Conservation (phyloP, 2,888 invertebrate species). For the Drosophila mercatorum region DNA sequence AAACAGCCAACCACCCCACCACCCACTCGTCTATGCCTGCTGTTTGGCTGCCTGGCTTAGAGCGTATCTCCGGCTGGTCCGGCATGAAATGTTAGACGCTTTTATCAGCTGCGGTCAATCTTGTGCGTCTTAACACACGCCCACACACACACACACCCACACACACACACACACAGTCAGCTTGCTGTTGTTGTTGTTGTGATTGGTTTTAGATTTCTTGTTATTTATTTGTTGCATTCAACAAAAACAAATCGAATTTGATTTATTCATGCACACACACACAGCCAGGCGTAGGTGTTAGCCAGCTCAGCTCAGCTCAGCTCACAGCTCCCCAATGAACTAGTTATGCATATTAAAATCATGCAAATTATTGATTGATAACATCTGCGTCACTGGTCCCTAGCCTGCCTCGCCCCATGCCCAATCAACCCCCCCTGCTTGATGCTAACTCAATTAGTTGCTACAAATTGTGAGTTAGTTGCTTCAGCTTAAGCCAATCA, state of each 20-base stretch:
- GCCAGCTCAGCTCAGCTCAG: neutral
- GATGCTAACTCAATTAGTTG: conserved; percentile 17
- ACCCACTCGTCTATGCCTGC: neutral
- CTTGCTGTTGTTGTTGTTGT: conserved; percentile 50
- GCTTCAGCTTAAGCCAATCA: neutral
- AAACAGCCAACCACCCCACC: neutral
- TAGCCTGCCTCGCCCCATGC: neutral
- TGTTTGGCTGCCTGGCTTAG: neutral
- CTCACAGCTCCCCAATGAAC: conserved; percentile 5
- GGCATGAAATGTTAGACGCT: conserved; percentile 60
- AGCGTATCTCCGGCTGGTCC: conserved; percentile 56
- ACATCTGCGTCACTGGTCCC: conserved; percentile 7
- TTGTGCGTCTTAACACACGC: conserved; percentile 25
- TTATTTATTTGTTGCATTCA: conserved; percentile 75
- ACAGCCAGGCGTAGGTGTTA: conserved; percentile 6
- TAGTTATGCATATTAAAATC: conserved; percentile 62
- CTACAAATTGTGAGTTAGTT: conserved; percentile 9
- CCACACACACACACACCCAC: conserved; percentile 6
- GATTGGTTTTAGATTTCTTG: conserved; percentile 72
- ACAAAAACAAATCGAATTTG: conserved; percentile 69
- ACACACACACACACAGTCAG: conserved; percentile 13
- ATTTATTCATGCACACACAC: conserved; percentile 60
- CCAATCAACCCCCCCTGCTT: neutral
- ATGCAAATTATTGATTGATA: conserved; percentile 68
- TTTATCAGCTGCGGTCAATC: conserved; percentile 53